phyloP scores from a whole-genome alignment of 2,113 vertebrate genomes.

The Lagopus muta region DNA sequence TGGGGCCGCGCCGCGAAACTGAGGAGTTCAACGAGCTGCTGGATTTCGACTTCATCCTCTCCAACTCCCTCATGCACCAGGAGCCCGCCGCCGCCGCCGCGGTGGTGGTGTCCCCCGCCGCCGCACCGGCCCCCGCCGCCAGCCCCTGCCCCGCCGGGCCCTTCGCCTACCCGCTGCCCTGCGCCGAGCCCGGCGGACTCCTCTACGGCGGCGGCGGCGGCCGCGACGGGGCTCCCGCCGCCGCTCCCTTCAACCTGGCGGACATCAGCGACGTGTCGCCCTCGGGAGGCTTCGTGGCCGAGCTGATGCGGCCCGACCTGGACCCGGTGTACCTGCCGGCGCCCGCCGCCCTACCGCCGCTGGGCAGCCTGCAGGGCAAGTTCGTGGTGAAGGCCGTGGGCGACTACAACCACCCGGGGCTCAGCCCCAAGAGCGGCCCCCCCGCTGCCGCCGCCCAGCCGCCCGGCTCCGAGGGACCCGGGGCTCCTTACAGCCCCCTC shows the following conservation, averaged over 20 bases:
- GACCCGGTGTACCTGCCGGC: constrained; percentile 92
- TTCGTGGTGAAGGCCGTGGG: constrained; percentile 90
- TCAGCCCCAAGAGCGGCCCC: constrained; percentile 78
- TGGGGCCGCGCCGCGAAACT: constrained; percentile 83
- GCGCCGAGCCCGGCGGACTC: constrained; percentile 73
- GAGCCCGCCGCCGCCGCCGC: constrained; percentile 77
- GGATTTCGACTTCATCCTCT: constrained; percentile 96
- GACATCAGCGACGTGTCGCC: constrained; percentile 94
- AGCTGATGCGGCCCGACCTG: constrained; percentile 93
- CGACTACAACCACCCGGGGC: constrained; percentile 85
- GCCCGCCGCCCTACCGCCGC: constrained; percentile 63
- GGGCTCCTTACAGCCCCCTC: constrained; percentile 64
- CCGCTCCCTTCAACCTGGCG: constrained; percentile 81
- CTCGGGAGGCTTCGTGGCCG: constrained; percentile 94
- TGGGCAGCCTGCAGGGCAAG: constrained; percentile 87
- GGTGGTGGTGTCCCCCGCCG: constrained; percentile 64
- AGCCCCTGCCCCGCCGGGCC: constrained; percentile 43
- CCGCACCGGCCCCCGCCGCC: constrained; percentile 75
- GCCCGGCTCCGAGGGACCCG: constrained; percentile 73
- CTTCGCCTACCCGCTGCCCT: constrained; percentile 65
- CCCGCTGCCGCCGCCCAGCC: constrained; percentile 47
- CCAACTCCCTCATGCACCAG: constrained; percentile 89
- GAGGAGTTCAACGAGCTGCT: constrained; percentile 90
- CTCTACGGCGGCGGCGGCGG: constrained; percentile 78
- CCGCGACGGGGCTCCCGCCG: constrained; percentile 54